Evolutionary conservation across 2,113 vertebrate species (phyloP), one percentile per base, ranked within the genome.

Genomic region (Macquaria australasica): DNA sequence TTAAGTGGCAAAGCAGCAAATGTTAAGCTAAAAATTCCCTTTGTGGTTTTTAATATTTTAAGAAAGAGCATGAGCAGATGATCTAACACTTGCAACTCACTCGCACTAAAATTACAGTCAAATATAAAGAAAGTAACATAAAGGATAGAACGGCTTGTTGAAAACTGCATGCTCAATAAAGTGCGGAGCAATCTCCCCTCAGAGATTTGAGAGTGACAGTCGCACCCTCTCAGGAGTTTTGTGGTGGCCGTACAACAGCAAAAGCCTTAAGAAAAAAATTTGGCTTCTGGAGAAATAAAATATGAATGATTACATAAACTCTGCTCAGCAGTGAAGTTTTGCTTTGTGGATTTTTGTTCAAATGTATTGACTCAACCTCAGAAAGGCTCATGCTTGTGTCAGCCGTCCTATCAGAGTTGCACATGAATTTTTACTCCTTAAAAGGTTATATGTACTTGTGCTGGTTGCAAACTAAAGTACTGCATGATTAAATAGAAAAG

Each of bases 261-360:
- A 8, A 66, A 34, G n/a, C 37, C 23, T n/a, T 6, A 23, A 55
- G 21, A 55, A 48, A 77, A 87, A 85, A 69, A 79, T 82, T 67
- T 69, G 39, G n/a, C 15, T 85, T 72, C 18, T 67, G 0, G 1
- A 68, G 58, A 71, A n/a, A n/a, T 85, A 34, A 78, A 80, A 79
- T 73, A 87, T 87, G 34, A 77, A 89, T 53, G 37, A 71, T 59
- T 8, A 59, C 18, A 84, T 55, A 48, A 72, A 63, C 56, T 70
- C n/a, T 58, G 51, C 51, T 63, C 58, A 68, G 78, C 43, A 14
- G 64, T 45, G 51, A 55, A 45, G 55, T 85, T 79, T 58, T 41
- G 21, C 28, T 58, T 66, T 8, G 25, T 77, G 72, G 8, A 76
- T 59, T 69, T 68, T 43, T 45, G 37, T 68, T 43, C 3, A 37